Percentiles rank a stretch among this genome's conserved stretches.
Conservation (phyloP, 2,113 vertebrate genomes). For the Pollachius pollachius region DNA sequence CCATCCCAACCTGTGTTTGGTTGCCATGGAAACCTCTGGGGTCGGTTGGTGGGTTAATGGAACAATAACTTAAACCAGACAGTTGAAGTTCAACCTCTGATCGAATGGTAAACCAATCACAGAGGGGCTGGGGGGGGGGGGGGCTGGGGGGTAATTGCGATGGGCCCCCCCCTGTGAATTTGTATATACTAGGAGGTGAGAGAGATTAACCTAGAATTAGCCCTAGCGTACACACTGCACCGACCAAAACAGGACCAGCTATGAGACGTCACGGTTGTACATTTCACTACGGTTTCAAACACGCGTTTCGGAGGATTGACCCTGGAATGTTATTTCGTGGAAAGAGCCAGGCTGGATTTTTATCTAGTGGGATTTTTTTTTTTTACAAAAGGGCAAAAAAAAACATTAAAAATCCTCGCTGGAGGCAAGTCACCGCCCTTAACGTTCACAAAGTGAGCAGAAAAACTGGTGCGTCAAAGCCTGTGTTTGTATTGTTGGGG, state of each 20-base stretch:
- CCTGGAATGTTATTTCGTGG: too few relatives aligned
- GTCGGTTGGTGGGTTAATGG: constrained; percentile 31
- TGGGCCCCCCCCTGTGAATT: neutral
- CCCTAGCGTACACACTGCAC: neutral
- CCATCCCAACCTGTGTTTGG: neutral
- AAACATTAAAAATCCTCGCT: too few relatives aligned
- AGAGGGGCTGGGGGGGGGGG: neutral
- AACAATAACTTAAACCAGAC: constrained; percentile 36
- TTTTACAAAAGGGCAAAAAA: too few relatives aligned
- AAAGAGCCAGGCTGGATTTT: too few relatives aligned
- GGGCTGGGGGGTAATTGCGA: neutral
- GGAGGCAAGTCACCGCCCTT: too few relatives aligned
- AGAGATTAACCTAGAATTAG: too few relatives aligned
- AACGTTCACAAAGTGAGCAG: too few relatives aligned
- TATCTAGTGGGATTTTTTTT: too few relatives aligned
- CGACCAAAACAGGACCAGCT: neutral
- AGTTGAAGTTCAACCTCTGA: constrained; percentile 37
- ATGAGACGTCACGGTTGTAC: constrained; percentile 5
- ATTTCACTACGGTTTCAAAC: constrained; percentile 13
- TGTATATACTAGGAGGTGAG: too few relatives aligned
- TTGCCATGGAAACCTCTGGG: constrained; percentile 50
- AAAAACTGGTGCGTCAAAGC: too few relatives aligned
- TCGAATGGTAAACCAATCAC: constrained; percentile 39
- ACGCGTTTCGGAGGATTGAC: too few relatives aligned
- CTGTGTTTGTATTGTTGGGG: too few relatives aligned